Base-by-base conservation (phyloP, 2,888 invertebrate species). In the Anorthoa munda region DNA sequence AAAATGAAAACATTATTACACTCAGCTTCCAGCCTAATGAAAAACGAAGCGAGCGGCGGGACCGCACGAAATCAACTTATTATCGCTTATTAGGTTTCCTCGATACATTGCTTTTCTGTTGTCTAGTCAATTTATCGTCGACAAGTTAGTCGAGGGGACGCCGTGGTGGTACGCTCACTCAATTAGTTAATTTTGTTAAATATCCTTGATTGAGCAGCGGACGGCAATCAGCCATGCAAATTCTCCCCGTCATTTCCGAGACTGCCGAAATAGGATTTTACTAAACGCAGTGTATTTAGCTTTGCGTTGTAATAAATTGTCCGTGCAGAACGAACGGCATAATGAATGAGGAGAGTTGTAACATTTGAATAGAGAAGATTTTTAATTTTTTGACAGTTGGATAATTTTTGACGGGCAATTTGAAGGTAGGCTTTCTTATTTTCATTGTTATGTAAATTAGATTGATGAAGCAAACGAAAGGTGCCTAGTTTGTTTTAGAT, bases 111-210 rank as follows among this genome's bases (percentile, higher is more conserved):
- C 89, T 90, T 90, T 90, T 87, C 91, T 92, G 93, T 94, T 92
- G 92, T 93, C 90, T 89, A 91, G 88, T 90, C 89, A 92, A 93
- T 93, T 93, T 92, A 90, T 75, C 90, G 89, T 85, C 84, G 85
- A 79, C 86, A 88, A 88, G 88, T 86, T 87, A 81, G 82, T 77
- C 79, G 87, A 83, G 88, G 81, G 89, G 88, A 88, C 87, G 81
- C 69, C 26, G 75, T 76, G 89, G 89, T 89, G 91, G 92, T 93
- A 90, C 93, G 93, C 93, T 94, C 95, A 95, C 94, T 95, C 95
- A 95, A 96, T 96, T 95, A 96, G 95, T 94, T 95, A 95, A 96
- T 96, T 95, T 94, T 92, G 96, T 95, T 96, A 96, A 96, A 95
- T 94, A 95, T 94, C 95, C 96, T 95, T 95, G 96, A 96, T 96